Conservation (phyloP, 1,140 invertebrate species). For the Antheraea mylitta region DNA sequence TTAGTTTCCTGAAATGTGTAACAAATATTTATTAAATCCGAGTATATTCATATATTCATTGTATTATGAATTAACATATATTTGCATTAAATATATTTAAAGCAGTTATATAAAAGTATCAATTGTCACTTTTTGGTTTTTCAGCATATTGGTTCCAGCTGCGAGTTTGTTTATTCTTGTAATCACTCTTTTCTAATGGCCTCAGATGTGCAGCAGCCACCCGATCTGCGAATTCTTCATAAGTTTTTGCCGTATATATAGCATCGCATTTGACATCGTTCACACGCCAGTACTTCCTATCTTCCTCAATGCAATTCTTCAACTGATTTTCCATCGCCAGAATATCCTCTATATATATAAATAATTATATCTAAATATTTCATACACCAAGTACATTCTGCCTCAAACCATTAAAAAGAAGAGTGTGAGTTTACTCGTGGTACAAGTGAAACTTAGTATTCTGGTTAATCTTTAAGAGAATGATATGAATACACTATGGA, state of each 20-base stretch:
- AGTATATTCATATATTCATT: no score
- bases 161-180: slow-evolving; percentile 37
- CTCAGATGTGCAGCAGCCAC: slow-evolving; percentile 68
- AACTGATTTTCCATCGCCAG: slow-evolving; percentile 59
- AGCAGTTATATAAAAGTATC: no score
- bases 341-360: slow-evolving; percentile 62
- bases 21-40: no score
- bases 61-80: no score
- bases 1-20: slow-evolving; percentile 34
- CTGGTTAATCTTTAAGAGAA: no score
- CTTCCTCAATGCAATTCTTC: slow-evolving; percentile 51
- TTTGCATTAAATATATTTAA: no score
- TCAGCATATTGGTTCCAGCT: slow-evolving; percentile 61
- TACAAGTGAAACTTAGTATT: no score
- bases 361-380: no score
- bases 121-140: slow-evolving; percentile 25
- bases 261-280: slow-evolving; percentile 75
- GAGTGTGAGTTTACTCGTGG: no score
- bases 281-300: slow-evolving; percentile 56
- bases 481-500: no score
- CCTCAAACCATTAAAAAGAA: no score
- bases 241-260: slow-evolving; percentile 67
- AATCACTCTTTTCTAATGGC: slow-evolving; percentile 55
- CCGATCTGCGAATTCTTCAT: slow-evolving; percentile 74
- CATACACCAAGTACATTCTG: no score